phyloP scores from a whole-genome alignment of 2,113 vertebrate genomes.

The Peromyscus polionotus region DNA sequence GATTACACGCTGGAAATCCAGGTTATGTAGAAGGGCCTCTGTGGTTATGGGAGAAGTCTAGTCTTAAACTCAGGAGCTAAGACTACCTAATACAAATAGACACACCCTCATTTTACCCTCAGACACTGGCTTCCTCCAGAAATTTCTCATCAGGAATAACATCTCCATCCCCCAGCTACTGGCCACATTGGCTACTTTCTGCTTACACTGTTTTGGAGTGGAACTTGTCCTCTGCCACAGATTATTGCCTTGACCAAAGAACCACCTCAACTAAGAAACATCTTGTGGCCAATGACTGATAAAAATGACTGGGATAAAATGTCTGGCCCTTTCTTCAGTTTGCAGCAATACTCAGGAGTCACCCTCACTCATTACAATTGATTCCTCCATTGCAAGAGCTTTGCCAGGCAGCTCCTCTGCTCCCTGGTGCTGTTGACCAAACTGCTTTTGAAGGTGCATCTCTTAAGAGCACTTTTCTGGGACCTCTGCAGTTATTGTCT shows the following conservation, averaged over 20 bases:
- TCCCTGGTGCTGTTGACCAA: neutral
- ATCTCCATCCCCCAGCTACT: neutral
- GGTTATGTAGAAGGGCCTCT: neutral
- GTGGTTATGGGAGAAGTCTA: neutral
- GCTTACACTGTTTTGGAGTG: neutral
- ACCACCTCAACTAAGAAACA: neutral
- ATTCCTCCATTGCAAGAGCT: neutral
- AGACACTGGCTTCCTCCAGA: neutral
- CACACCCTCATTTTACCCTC: neutral
- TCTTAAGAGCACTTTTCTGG: neutral
- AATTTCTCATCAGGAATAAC: neutral
- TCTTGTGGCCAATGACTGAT: neutral
- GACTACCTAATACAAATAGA: neutral
- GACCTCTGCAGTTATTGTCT: neutral
- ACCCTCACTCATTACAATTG: neutral
- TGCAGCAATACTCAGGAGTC: neutral
- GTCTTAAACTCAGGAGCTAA: constrained; percentile 44
- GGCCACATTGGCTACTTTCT: neutral
- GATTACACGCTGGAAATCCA: constrained; percentile 35
- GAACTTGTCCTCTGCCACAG: neutral
- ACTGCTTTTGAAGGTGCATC: neutral
- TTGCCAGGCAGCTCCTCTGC: neutral
- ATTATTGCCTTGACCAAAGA: neutral
- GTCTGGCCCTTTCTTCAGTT: neutral
- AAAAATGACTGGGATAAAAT: neutral